Percentiles rank a stretch among this genome's conserved stretches.
phyloP scores from a whole-genome alignment of 2,888 invertebrate species.

The Cerastoderma edule region DNA sequence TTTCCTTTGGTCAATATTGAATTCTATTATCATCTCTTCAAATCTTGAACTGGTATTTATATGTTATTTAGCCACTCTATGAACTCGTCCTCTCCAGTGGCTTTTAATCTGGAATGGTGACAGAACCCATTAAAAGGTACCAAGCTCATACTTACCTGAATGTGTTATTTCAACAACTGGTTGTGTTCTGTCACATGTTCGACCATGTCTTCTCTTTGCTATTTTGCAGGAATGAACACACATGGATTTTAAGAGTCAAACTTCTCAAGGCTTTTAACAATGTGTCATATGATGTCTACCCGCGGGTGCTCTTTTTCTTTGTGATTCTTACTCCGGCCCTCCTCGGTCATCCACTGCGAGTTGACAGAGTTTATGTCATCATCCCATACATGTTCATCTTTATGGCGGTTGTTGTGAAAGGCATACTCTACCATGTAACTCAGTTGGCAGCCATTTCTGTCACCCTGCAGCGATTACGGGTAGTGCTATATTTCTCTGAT shows the following conservation, averaged over 20 bases:
- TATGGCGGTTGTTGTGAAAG: slow-evolving; percentile 16
- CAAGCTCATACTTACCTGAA: too few relatives aligned
- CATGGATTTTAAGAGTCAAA: slow-evolving; percentile 23
- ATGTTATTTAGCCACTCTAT: too few relatives aligned
- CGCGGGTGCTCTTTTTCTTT: slow-evolving; percentile 44
- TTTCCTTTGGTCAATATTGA: too few relatives aligned
- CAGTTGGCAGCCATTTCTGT: neutral
- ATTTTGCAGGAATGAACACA: slow-evolving; percentile 42
- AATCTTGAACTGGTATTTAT: too few relatives aligned
- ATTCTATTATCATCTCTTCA: too few relatives aligned
- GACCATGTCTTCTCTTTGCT: too few relatives aligned
- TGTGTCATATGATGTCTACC: slow-evolving; percentile 32
- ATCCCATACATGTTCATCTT: slow-evolving; percentile 46
- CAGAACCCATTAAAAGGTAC: too few relatives aligned
- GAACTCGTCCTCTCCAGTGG: too few relatives aligned
- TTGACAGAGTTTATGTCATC: slow-evolving; percentile 43
- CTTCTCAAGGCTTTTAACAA: neutral
- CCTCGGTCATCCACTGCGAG: slow-evolving; percentile 33
- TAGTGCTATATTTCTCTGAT: neutral
- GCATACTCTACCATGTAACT: slow-evolving; percentile 28
- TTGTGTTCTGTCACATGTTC: too few relatives aligned
- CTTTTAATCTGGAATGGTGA: too few relatives aligned
- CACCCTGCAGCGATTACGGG: slow-evolving; percentile 1
- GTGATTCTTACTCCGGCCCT: slow-evolving; percentile 40
- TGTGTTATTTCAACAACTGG: too few relatives aligned